Base-by-base conservation (phyloP, 2,113 vertebrate species). In the Pygoscelis antarcticus region DNA sequence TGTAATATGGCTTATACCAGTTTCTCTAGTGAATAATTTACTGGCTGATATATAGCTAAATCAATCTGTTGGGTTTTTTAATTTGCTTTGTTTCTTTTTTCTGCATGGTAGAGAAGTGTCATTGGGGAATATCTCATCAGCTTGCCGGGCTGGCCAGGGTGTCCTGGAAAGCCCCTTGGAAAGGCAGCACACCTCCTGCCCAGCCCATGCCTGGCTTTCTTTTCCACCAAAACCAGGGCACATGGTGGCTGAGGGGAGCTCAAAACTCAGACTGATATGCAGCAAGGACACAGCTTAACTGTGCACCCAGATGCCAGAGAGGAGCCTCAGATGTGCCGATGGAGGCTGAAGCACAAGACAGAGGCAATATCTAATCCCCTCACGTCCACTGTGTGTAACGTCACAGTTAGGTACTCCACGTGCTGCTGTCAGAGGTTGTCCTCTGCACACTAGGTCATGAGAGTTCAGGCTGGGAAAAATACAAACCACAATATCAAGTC, bases 381-480 rank as follows among this genome's bases (percentile, higher is more conserved):
- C 82, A 68, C 0, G 0, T 55, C 61, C 7, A 8, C n/a, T 0
- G 0, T 44, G 57, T 34, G n/a, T 55, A 71, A 74, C 61, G 68
- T 66, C 72, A 38, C 2, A 4, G 57, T 27, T 72, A 82, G 69
- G 36, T 32, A 29, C 72, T 58, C 60, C 82, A 34, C 7, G 1
- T 0, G 18, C 25, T 68, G 49, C 83, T 77, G 47, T 44, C 79
- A 68, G 79, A 78, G 38, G 60, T 52, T 18, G 0, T 58, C 52
- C 65, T 85, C 70, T 76, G 69, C 72, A 27, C 7, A 11, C 21
- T 25, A 52, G 81, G 65, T 89, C 77, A 44, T 27, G n/a, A 82
- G 87, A 71, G 81, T 52, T 89, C 7, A 11, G 60, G 29, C 69
- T 70, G 66, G 46, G 57, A 84, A 95, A 70, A 82, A 91, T 10